phyloP scores from a whole-genome alignment of 2,888 invertebrate species.

The Acrocyrtus sp. region DNA sequence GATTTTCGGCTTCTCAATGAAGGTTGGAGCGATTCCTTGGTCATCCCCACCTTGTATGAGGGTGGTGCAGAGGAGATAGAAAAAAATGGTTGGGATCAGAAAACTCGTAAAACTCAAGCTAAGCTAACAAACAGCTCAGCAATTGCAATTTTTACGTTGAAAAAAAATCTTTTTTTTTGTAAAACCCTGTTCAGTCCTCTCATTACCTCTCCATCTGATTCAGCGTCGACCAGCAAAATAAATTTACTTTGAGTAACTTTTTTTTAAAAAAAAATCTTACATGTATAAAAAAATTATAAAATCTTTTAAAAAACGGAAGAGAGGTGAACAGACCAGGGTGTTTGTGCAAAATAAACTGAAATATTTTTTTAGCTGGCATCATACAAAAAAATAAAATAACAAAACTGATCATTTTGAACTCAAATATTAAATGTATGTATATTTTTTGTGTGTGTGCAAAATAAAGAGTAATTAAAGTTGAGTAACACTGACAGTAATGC shows the following conservation, averaged over 20 bases:
- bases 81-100: constrained; percentile 31
- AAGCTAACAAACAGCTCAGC: too few species aligned
- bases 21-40: constrained; percentile 94
- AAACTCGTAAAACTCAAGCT: too few species aligned
- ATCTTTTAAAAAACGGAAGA: constrained; percentile 4
- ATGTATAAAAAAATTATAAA: constrained; percentile 4
- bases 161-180: not conserved
- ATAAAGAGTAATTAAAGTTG: too few species aligned
- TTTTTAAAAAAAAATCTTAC: not conserved
- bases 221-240: constrained; percentile 25
- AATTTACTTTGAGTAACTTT: too few species aligned
- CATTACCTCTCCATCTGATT: constrained; percentile 31
- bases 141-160: too few species aligned
- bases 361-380: not conserved
- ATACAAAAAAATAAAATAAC: constrained; percentile 4
- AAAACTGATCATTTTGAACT: too few species aligned
- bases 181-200: constrained; percentile 48
- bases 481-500: constrained; percentile 6
- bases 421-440: too few species aligned
- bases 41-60: constrained; percentile 83
- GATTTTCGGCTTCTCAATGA: constrained; percentile 98
- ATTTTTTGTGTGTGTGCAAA: too few species aligned
- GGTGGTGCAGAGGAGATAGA: not conserved
- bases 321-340: constrained; percentile 34
- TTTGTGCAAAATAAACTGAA: not conserved